Base-by-base conservation (phyloP, 2,113 vertebrate genomes). In the Paramisgurnus dabryanus region DNA sequence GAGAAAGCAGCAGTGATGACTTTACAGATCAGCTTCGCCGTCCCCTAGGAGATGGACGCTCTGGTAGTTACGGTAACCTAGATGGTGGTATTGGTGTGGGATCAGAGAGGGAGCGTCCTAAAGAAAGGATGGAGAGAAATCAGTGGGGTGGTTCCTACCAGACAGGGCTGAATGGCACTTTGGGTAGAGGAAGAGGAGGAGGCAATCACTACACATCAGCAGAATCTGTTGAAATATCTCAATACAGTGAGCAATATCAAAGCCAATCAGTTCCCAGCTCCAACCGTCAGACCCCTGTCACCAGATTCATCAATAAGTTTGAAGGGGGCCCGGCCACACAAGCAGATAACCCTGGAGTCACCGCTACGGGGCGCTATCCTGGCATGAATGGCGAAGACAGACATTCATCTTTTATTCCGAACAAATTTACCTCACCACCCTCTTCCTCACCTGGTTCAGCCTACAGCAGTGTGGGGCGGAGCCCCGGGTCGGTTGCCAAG, bases 281-380 rank as follows among this genome's bases (percentile, higher is more conserved):
- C 0, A 89, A 89, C 10, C 92, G 90, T 0, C 88, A 91, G 3
- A 91, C 86, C 0, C 90, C 94, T 0, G 92, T 94, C 85, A 93
- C 93, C 85, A 93, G 93, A 0, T 90, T 93, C 15, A 93, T 94
- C 76, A 92, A 84, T 85, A 94, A 92, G 41, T 96, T 95, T 22
- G 92, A 95, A 5, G 75, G 88, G 22, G 85, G 60, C 43, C 61
- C 49, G 3, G 49, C 41, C 7, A 43, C 27, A 39, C 70, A 85
- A 9, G 53, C 12, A 3, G 43, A n/a, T 2, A 82, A 79, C 70
- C 78, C 82, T 49, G 83, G 89, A 18, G 86, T 87, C 22, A 92
- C 91, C 27, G 84, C 84, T 34, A 89, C 91, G 12, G 94, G 91
- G 18, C 79, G 89, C 1, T 70, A 88, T 90, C 92, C 17, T 86